Percentiles rank a stretch among this genome's conserved stretches.
phyloP scores from a whole-genome alignment of 2,797 vertebrate genomes.

The Etheostoma nigrum region DNA sequence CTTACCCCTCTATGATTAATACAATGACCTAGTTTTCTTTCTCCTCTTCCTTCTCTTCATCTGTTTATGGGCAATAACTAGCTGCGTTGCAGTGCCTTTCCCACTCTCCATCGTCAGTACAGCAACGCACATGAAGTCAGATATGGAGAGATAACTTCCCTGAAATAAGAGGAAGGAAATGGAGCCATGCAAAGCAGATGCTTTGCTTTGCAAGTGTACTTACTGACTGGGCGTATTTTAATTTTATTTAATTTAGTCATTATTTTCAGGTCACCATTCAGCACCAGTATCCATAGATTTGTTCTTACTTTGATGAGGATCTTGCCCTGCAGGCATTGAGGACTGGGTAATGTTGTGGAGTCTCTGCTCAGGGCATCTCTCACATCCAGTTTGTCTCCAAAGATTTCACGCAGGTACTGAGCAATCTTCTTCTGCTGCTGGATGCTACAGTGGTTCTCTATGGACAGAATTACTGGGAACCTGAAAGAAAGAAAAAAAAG shows the following conservation, averaged over 20 bases:
- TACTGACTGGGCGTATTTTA: neutral
- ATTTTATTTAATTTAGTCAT: too few species aligned
- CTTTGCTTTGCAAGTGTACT: slow-evolving; percentile 27
- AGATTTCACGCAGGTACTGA: slow-evolving; percentile 93
- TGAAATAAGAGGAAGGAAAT: slow-evolving; percentile 23
- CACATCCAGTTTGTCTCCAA: slow-evolving; percentile 93
- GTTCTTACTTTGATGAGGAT: slow-evolving; percentile 94
- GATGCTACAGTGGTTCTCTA: slow-evolving; percentile 97
- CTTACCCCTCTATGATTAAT: slow-evolving; percentile 40
- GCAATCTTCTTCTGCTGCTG: slow-evolving; percentile 98
- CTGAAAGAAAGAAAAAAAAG: slow-evolving; percentile 72
- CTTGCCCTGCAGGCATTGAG: slow-evolving; percentile 92
- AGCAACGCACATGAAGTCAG: slow-evolving; percentile 29
- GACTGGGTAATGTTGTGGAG: slow-evolving; percentile 91
- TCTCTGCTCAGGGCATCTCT: slow-evolving; percentile 86
- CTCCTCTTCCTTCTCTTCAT: slow-evolving; percentile 38
- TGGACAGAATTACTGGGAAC: slow-evolving; percentile 95
- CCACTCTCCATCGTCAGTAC: neutral
- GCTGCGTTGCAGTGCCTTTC: slow-evolving; percentile 29
- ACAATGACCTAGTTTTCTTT: slow-evolving; percentile 51
- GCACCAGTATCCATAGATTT: neutral
- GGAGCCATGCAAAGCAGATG: neutral
- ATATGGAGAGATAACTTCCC: slow-evolving; percentile 38
- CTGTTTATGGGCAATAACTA: slow-evolving; percentile 63
- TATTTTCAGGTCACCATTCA: too few species aligned